Base-by-base conservation (phyloP, 2,113 vertebrate genomes). In the Albula glossodonta region DNA sequence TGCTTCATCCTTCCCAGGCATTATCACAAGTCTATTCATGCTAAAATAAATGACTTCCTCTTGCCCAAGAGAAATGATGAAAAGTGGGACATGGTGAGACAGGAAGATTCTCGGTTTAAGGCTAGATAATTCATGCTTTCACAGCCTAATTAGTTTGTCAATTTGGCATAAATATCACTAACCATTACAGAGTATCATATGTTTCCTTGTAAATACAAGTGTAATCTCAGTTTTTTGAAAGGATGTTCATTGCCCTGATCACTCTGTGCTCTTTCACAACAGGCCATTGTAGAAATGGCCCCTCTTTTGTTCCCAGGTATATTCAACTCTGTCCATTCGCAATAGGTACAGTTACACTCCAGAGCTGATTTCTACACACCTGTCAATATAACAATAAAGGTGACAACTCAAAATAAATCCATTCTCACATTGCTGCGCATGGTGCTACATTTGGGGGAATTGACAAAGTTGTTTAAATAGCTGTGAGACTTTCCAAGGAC, bases 11-110 rank as follows among this genome's bases (percentile, higher is more conserved):
- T 91, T 92, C 92, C 90, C 90, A 91, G 85, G 91, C 93, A 88
- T 95, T 93, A 95, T 96, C 94, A 93, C 93, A 95, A 95, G 95
- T 93, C 94, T 94, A 94, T 95, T 95, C 94, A 94, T 90, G 95
- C 92, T 95, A 91, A 94, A 92, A 95, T 95, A 95, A 96, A 96
- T 95, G 93, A 94, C 93, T 94, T 92, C 91, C 87, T 91, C 91
- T 92, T 92, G 92, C 92, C 93, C 93, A 88, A 90, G 89, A 89
- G 84, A 88, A 91, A 92, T 92, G 93, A 90, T 91, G 90, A 85
- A 90, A 93, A 93, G 85, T 90, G 89, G 94, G 90, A 89, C 91
- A 92, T 89, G 90, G 83, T 82, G 79, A 92, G 90, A 88, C 89
- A 88, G 88, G 85, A 90, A 93, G 52, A 83, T 81, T 92, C 92